Conservation (phyloP, 2,113 vertebrate species). For the Sisor rabdophorus region DNA sequence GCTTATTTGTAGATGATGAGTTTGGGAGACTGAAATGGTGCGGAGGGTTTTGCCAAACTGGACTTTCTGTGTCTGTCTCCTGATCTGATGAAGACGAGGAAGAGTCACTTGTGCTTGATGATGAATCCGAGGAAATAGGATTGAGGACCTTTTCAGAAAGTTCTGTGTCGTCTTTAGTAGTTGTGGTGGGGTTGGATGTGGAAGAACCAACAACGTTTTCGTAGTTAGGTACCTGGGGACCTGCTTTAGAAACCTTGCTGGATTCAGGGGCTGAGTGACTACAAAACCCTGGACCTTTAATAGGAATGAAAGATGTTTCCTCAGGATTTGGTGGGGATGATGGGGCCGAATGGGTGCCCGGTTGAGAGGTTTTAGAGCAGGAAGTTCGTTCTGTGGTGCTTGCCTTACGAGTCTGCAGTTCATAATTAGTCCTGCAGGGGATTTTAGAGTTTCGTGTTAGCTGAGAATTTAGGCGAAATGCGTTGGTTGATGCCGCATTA, state of each 20-base stretch:
- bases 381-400: conserved; percentile 65
- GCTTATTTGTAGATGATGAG: conserved; percentile 40
- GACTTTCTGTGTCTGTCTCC: conserved; percentile 65
- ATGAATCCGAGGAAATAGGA: conserved; percentile 37
- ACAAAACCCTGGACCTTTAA: conserved; percentile 46
- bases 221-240: conserved; percentile 60
- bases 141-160: conserved; percentile 23
- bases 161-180: conserved; percentile 54
- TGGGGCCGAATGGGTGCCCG: conserved; percentile 67
- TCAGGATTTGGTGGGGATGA: conserved; percentile 70
- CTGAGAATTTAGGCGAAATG: conserved; percentile 82
- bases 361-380: conserved; percentile 66
- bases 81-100: conserved; percentile 59
- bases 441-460: conserved; percentile 86
- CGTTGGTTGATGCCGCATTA: conserved; percentile 63
- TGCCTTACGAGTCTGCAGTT: conserved; percentile 72
- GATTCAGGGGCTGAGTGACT: conserved; percentile 40
- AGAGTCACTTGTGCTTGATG: conserved; percentile 43
- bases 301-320: conserved; percentile 52
- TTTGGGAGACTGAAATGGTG: conserved; percentile 48
- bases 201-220: conserved; percentile 64
- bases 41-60: conserved; percentile 59
- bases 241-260: conserved; percentile 26
- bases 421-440: conserved; percentile 84
- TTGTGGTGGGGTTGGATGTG: conserved; percentile 36